These are phyloP conservation scores for Ranitomeya imitator DNA, from an alignment of 2,113 vertebrate species.

Conservation along the genomic window DNA sequence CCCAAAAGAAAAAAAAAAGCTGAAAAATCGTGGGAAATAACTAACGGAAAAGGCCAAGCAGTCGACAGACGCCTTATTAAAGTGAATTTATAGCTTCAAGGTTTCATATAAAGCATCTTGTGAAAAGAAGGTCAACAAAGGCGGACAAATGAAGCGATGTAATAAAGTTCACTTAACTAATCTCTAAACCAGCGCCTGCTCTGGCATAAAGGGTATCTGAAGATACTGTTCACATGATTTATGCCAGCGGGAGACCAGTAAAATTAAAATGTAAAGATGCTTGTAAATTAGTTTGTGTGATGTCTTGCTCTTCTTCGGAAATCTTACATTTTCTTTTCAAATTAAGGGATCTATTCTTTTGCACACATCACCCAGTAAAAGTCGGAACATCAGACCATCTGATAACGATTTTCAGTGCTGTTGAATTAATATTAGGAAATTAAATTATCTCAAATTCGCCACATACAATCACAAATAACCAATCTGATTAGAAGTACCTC, in stretches of 20 bases:
- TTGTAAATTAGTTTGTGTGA: neutral
- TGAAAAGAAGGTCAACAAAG: constrained; percentile 28
- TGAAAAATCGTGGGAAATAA: neutral
- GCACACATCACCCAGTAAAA: neutral
- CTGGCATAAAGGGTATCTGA: neutral
- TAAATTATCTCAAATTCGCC: neutral
- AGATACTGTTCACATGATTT: neutral
- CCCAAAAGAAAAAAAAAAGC: neutral
- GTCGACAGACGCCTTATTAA: constrained; percentile 22
- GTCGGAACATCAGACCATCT: neutral
- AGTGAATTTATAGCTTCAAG: constrained; percentile 37
- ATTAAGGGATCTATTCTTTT: neutral
- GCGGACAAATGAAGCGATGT: neutral
- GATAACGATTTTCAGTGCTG: neutral
- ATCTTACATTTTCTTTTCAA: neutral
- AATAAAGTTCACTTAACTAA: constrained; percentile 21
- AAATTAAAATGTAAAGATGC: neutral
- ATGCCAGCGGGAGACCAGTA: neutral
- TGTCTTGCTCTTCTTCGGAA: neutral
- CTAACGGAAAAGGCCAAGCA: neutral
- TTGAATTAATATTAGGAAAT: neutral
- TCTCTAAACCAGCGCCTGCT: neutral
- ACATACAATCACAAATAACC: neutral
- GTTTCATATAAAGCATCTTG: constrained; percentile 14
- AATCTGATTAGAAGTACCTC: too few relatives aligned